Evolutionary conservation across 2,888 invertebrate genomes (phyloP), one percentile per base, ranked within the genome.

Genomic region (Ommatoiulus sabulosus): DNA sequence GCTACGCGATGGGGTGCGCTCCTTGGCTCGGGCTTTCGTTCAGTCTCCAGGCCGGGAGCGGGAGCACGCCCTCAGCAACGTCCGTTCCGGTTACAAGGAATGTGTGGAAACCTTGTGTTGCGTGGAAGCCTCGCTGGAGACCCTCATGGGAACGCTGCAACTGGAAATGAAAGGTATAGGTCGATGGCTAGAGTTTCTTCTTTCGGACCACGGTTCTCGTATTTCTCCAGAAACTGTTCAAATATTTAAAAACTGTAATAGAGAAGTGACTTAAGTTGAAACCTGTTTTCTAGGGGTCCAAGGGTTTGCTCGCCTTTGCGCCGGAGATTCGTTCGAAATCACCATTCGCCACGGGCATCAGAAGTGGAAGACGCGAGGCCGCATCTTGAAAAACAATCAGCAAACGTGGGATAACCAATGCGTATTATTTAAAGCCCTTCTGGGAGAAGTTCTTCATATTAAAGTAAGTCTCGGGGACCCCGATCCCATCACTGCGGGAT

Each of bases 281-380:
- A 35, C 35, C 35, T 35, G 35, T 35, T 35, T 35, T 43, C 44
- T 85, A 85, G 85, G 94, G 46, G 94, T 94, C 90, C 93, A 93
- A 90, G 94, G 94, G 15, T 94, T 94, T 92, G 94, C 94, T 6
- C 92, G 94, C 7, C 92, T 94, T 57, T 94, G 94, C 91, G 93
- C 94, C 1, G 94, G 94, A 3, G 94, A 94, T 91, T 93, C 94
- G 44, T 94, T 94, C 92, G 94, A 94, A 91, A 93, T 94, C 44
- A 92, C 92, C 3, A 91, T 94, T 15, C 92, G 93, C 88, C 94
- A 94, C 90, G 94, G 94, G 6, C 91, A 91, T 24, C 94, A 94
- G 91, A 94, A 94, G 91, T 94, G 94, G 94, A 94, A 94, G 91
- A 92, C 93, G 8, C 92, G 93, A 89, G 94, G 94, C 3, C 92